phyloP scores from a whole-genome alignment of 2,113 vertebrate species.

The Meriones unguiculatus region DNA sequence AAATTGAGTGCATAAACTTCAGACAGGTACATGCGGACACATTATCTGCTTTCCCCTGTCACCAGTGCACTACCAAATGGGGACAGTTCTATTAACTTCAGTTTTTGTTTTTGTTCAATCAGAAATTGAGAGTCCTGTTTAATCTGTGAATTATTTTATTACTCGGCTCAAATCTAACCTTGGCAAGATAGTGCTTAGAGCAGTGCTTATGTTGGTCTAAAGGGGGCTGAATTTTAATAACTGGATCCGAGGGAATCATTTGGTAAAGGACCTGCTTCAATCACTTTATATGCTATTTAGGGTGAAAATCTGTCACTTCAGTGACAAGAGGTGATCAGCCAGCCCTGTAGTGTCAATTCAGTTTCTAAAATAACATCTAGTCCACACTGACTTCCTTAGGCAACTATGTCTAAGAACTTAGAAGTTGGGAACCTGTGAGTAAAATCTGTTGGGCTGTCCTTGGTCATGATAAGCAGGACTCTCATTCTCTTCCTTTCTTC shows the following conservation, averaged over 20 bases:
- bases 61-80: not conserved
- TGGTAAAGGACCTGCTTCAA: slow-evolving; percentile 52
- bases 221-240: slow-evolving; percentile 58
- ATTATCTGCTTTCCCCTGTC: not conserved
- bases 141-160: slow-evolving; percentile 12
- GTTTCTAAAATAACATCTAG: not conserved
- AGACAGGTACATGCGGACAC: not conserved
- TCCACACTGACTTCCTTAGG: not conserved
- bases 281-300: slow-evolving; percentile 19
- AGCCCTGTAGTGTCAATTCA: slow-evolving; percentile 26
- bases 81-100: slow-evolving; percentile 5
- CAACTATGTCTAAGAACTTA: not conserved
- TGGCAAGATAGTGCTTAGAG: slow-evolving; percentile 30
- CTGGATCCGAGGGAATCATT: slow-evolving; percentile 52
- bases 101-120: not conserved
- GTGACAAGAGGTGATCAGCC: slow-evolving; percentile 28
- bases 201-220: slow-evolving; percentile 26
- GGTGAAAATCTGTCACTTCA: slow-evolving; percentile 28
- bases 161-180: slow-evolving; percentile 21
- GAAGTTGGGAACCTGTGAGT: not conserved
- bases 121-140: slow-evolving; percentile 55
- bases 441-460: not conserved
- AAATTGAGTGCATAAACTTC: not conserved
- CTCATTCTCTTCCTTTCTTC: not conserved
- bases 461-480: not conserved